Conservation (phyloP, 2,888 invertebrate species). For the Caenorhabditis uteleia region DNA sequence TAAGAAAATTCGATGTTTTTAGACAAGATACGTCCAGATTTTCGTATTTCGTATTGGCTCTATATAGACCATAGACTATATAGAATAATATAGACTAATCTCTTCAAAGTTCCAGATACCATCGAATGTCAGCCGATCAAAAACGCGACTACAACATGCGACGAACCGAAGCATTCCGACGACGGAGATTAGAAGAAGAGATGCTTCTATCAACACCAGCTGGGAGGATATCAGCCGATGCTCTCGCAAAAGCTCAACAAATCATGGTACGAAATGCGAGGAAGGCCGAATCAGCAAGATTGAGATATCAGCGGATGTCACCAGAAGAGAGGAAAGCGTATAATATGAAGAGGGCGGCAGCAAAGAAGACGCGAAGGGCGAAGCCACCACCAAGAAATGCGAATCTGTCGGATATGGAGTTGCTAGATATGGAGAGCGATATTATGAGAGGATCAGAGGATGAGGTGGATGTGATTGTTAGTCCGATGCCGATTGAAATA, state of each 20-base stretch:
- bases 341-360: constrained; percentile 20
- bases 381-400: background rate
- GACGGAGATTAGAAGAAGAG: constrained; percentile 59
- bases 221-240: constrained; percentile 44
- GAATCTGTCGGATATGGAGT: background rate
- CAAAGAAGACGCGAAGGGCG: constrained; percentile 11
- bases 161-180: constrained; percentile 65
- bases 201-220: constrained; percentile 65
- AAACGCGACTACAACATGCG: constrained; percentile 62
- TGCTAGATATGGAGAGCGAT: background rate
- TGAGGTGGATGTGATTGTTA: too few relatives aligned
- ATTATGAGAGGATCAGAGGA: too few relatives aligned
- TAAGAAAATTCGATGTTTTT: too few relatives aligned
- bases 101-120: constrained; percentile 54
- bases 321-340: constrained; percentile 45
- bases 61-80: background rate
- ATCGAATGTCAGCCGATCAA: constrained; percentile 59
- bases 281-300: constrained; percentile 51
- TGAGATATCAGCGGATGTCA: constrained; percentile 50
- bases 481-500: too few relatives aligned
- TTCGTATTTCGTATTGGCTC: too few relatives aligned
- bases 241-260: constrained; percentile 47
- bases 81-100: background rate
- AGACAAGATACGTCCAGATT: too few relatives aligned
- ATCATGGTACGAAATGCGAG: constrained; percentile 52